phyloP scores from a whole-genome alignment of 2,797 vertebrate species.

The Yasuhikotakia modesta region DNA sequence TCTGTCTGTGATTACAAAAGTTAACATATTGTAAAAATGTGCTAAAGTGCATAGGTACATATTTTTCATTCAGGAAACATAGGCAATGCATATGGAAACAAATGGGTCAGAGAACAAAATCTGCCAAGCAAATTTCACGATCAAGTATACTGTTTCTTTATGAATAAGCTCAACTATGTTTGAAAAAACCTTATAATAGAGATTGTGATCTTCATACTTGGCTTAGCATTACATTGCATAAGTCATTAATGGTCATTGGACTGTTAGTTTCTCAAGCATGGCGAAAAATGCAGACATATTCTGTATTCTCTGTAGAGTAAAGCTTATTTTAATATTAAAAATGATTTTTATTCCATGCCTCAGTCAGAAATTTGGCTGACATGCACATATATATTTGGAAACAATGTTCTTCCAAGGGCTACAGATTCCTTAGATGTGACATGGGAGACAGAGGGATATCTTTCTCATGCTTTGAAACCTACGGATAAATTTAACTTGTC shows the following conservation, averaged over 20 bases:
- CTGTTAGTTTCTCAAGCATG: not conserved
- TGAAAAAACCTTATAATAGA: conserved; percentile 41
- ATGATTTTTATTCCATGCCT: not conserved
- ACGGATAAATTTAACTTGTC: conserved; percentile 30
- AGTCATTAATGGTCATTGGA: not conserved
- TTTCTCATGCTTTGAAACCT: conserved; percentile 17
- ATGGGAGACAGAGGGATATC: not conserved
- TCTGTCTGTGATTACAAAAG: conserved; percentile 15
- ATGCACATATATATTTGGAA: conserved; percentile 11
- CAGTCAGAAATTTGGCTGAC: conserved; percentile 1
- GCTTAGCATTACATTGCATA: not conserved
- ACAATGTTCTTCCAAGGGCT: conserved; percentile 11
- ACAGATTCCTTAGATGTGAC: conserved; percentile 31
- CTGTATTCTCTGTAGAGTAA: conserved; percentile 18
- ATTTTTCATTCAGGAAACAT: conserved; percentile 41
- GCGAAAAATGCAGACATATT: not conserved
- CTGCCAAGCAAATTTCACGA: conserved; percentile 63
- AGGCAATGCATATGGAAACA: conserved; percentile 68
- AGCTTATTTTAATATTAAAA: conserved; percentile 23
- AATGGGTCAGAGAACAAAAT: conserved; percentile 60
- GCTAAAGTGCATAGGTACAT: conserved; percentile 53
- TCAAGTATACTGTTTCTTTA: conserved; percentile 50
- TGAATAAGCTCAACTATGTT: conserved; percentile 45
- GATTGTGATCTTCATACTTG: conserved; percentile 9
- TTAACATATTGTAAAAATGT: conserved; percentile 49